Evolutionary conservation across 1,140 invertebrate species (phyloP), one percentile per base, ranked within the genome.

Genomic region (Protaetia brevitarsis): DNA sequence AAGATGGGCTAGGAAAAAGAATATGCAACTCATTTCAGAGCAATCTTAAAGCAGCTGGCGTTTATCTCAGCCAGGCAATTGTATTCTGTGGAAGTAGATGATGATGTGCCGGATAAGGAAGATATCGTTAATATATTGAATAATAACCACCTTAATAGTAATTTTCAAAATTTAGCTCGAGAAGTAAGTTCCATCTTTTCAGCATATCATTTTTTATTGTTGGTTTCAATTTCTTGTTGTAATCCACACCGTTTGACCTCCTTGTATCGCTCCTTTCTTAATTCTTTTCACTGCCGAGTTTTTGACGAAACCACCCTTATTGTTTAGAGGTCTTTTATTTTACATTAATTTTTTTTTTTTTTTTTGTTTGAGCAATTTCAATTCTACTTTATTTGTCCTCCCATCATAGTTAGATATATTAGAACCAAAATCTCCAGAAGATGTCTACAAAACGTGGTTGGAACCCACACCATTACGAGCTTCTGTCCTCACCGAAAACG

Each of bases 371-470:
- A n/a, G n/a, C n/a, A n/a, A 23, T 6, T 56, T 21, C 10, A 4
- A 3, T 56, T 13, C 10, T 56, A 5, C 51, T 4, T 56, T 56
- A 19, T 19, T 19, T 13, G 13, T 27, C 36, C 81, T 31, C 5
- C 16, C 34, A 51, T 51, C 26, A 6, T 73, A 92, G 86, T 82
- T 95, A 70, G 93, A 95, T 73, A 93, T 95, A 68, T 86, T 93
- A 81, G 91, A 94, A 71, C 89, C 93, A 1, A 95, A 95, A 79
- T 86, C 87, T 10, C 93, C 93, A 3, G 91, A 95, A 73, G 92
- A 93, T 75, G 90, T 95, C 57, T 95, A 94, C 79, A 94, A 94
- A 78, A 86, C 85, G 57, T 91, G 92, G 83, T 76, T 94, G 28
- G 92, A 93, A 76, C 63, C 68, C 64, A 41, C 70, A n/a, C 66